phyloP scores from a whole-genome alignment of 2,113 vertebrate genomes.

The Saccopteryx bilineata region DNA sequence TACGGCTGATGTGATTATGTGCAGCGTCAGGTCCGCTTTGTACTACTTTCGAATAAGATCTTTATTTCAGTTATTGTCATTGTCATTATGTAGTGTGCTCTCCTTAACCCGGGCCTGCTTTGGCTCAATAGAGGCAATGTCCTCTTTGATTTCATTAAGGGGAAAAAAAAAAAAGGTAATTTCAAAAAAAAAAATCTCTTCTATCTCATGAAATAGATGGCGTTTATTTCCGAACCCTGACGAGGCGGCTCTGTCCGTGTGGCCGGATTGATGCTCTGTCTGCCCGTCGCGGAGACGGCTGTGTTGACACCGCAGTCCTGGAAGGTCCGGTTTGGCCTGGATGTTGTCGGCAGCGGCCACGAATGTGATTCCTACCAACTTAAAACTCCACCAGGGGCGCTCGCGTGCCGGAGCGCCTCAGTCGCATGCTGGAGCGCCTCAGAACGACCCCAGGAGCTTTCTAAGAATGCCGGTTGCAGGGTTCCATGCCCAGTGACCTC shows the following conservation, averaged over 20 bases:
- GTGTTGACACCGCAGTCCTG: constrained; percentile 56
- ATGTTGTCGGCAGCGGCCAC: neutral
- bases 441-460: neutral
- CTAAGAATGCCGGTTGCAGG: neutral
- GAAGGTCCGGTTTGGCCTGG: constrained; percentile 45
- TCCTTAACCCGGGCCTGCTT: constrained; percentile 68
- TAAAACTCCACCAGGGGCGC: neutral
- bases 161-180: constrained; percentile 65
- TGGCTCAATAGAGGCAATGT: constrained; percentile 69
- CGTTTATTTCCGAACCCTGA: constrained; percentile 16
- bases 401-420: neutral
- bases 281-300: constrained; percentile 40
- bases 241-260: neutral
- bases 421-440: neutral
- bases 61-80: constrained; percentile 80
- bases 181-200: constrained; percentile 64
- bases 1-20: constrained; percentile 77
- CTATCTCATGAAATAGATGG: constrained; percentile 49
- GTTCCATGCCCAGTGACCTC: neutral
- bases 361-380: neutral
- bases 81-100: constrained; percentile 74
- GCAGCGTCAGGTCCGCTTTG: constrained; percentile 74
- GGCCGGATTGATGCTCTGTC: neutral
- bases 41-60: constrained; percentile 77
- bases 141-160: constrained; percentile 79